These are phyloP conservation scores for Magallana angulata DNA, from an alignment of 1,140 invertebrate species.

Conservation along the genomic window DNA sequence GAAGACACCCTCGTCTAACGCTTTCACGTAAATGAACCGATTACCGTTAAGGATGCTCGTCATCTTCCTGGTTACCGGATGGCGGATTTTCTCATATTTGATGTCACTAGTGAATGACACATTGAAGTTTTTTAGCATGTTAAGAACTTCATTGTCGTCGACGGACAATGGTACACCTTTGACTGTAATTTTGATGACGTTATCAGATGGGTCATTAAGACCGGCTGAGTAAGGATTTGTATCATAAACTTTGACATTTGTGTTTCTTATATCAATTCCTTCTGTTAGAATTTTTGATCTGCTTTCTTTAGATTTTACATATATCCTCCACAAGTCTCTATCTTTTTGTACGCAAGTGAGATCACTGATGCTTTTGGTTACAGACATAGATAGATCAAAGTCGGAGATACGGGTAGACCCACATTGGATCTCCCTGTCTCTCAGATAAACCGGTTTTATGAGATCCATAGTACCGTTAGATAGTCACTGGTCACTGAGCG, in stretches of 20 bases:
- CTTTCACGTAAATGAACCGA: neutral
- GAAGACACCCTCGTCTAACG: neutral
- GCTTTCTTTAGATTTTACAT: neutral
- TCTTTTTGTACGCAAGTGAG: neutral
- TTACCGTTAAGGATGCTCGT: neutral
- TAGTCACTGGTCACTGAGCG: neutral
- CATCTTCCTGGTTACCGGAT: neutral
- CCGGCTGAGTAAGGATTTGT: neutral
- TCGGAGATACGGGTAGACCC: neutral
- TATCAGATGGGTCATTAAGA: too few relatives aligned
- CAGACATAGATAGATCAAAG: neutral
- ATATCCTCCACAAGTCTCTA: constrained; percentile 1
- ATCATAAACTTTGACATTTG: neutral
- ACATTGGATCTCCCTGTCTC: neutral
- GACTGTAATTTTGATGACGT: too few relatives aligned
- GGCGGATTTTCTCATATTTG: neutral
- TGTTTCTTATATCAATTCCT: neutral
- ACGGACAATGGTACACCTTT: neutral
- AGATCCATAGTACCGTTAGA: neutral
- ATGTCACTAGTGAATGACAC: neutral
- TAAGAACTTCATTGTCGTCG: neutral
- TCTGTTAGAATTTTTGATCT: neutral
- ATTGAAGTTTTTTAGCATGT: neutral
- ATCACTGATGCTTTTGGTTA: neutral
- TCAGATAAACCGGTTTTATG: constrained; percentile 13